A percentile compares a stretch with the other conserved stretches of the same genome.
Conservation (phyloP, 2,113 vertebrate species). For the Catharus bicknelli region DNA sequence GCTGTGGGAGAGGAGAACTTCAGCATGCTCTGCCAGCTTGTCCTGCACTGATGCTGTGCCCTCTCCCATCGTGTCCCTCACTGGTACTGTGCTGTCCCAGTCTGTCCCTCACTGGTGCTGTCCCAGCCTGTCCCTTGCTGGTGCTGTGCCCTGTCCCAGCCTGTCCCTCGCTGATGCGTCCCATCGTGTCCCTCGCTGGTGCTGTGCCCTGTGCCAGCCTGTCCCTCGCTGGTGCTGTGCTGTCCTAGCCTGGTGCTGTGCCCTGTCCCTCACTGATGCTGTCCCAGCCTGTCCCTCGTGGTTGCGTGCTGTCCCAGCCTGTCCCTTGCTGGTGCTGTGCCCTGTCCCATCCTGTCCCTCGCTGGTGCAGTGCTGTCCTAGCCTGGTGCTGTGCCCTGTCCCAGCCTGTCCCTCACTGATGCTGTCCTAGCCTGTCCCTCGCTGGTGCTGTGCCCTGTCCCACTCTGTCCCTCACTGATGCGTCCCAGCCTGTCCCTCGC, state of each 20-base stretch:
- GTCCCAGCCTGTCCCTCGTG: accelerated
- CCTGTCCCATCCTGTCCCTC: not conserved
- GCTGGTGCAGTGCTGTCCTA: too few species aligned
- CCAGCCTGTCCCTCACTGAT: accelerated
- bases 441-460: accelerated
- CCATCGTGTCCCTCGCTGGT: accelerated
- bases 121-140: accelerated
- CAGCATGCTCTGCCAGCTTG: accelerated
- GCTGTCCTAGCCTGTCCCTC: accelerated
- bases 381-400: too few species aligned
- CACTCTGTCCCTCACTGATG: accelerated
- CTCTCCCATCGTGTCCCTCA: accelerated
- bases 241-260: not conserved
- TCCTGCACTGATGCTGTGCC: accelerated
- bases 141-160: accelerated
- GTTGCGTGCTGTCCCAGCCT: too few species aligned
- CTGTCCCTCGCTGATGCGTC: accelerated
- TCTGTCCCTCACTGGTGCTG: accelerated
- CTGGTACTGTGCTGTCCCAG: accelerated
- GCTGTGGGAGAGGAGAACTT: too few species aligned
- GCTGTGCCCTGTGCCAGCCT: too few species aligned
- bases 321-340: not conserved
- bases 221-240: accelerated
- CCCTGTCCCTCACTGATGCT: accelerated
- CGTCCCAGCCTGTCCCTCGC: not conserved